These are phyloP conservation scores for Hydractinia symbiolongicarpus DNA, from an alignment of 30 jellyfish, hydroid and myxozoan genomes.

Conservation along the genomic window DNA sequence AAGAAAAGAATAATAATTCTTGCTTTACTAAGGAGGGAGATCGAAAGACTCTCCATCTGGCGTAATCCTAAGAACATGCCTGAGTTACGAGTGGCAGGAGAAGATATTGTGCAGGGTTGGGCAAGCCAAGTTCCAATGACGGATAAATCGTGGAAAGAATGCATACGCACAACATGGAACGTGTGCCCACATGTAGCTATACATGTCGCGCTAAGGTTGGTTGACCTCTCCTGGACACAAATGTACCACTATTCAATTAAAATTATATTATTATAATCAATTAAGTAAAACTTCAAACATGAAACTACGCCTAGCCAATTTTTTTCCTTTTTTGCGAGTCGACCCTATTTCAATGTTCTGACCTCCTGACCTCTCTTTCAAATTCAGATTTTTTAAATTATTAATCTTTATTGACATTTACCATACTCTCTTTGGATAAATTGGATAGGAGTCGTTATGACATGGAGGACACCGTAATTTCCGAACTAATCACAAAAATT, in stretches of 20 bases:
- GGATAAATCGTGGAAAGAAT: constrained; percentile 91
- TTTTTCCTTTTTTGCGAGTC: too few species aligned
- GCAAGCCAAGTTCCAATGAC: constrained; percentile 73
- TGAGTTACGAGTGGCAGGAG: constrained; percentile 62
- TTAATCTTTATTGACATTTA: too few species aligned
- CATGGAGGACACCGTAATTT: too few species aligned
- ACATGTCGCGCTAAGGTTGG: constrained; percentile 69
- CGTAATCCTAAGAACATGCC: constrained; percentile 74
- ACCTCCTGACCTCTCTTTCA: too few species aligned
- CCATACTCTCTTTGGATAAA: too few species aligned
- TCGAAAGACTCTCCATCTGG: constrained; percentile 93
- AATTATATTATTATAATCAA: too few species aligned
- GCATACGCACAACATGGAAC: constrained; percentile 87
- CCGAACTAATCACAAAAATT: too few species aligned
- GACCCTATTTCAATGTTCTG: too few species aligned
- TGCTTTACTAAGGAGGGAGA: constrained; percentile 78
- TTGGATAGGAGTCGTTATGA: too few species aligned
- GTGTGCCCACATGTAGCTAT: constrained; percentile 83
- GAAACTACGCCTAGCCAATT: too few species aligned
- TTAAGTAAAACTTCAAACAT: too few species aligned
- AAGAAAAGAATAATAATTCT: constrained; percentile 73
- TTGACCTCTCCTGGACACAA: not conserved
- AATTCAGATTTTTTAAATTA: too few species aligned
- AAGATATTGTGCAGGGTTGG: constrained; percentile 69
- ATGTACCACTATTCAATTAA: not conserved